Base-by-base conservation (phyloP, 2,888 invertebrate genomes). In the Xylophagus ater region DNA sequence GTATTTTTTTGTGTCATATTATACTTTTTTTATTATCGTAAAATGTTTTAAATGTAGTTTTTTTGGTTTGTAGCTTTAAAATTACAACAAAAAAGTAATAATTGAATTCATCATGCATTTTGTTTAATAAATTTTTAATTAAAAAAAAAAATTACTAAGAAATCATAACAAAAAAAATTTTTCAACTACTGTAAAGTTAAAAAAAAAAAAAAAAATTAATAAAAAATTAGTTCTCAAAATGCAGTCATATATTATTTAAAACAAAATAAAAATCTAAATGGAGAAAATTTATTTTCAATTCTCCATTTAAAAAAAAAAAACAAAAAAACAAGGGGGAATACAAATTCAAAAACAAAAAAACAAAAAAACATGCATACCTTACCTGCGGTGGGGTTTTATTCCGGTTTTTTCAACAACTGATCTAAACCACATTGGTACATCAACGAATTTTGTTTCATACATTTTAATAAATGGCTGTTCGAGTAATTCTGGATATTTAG, bases 401-500 rank as follows among this genome's bases (percentile, higher is more conserved):
- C 67, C 62, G 51, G 66, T 67, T 52, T 68, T 65, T 53, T 68
- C 67, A 57, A 76, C 71, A 42, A 76, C 70, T 51, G 69, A 66
- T 49, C 74, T 75, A 67, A 85, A 92, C 94, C 94, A 96, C 40
- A 78, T 73, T 32, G 81, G 83, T 24, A 90, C 86, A 44, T 79
- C 76, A 21, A 80, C 75, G 47, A 76, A 71, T 49, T 72, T 72
- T 6, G 65, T 66, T 50, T 85, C 81, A 43, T 87, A 86, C 51
- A 77, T 76, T 63, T 78, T 81, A 37, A 94, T 84, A 66, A 94
- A 93, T 14, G 81, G 74, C 58, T 90, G 88, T 49, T 86, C 83
- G 60, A 94, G 72, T 10, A 96, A 74, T 61, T 86, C 83, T 48
- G 77, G 83, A 71, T 96, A 96, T 67, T 96, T 96, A 45, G 96